Percentiles rank a stretch among this genome's conserved stretches.
Conservation (phyloP, 2,888 invertebrate genomes). For the Drosophila neotestacea region DNA sequence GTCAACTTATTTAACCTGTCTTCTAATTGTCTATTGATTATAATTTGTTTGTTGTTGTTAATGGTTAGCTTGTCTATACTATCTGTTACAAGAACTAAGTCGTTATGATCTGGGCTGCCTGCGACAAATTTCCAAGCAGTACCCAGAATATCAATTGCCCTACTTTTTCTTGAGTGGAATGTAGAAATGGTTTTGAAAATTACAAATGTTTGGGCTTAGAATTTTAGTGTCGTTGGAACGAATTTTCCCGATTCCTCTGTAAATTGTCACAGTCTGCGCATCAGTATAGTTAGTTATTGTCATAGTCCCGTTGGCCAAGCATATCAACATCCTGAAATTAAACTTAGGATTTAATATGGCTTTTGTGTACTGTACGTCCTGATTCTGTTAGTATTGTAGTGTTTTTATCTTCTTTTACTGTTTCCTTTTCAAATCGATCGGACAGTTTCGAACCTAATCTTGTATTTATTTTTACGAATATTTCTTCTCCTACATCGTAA, state of each 20-base stretch:
- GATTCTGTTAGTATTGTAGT: not conserved
- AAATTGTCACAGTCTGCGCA: too few relatives aligned
- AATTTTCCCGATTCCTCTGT: too few relatives aligned
- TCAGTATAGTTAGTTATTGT: too few relatives aligned
- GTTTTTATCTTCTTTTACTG: not conserved
- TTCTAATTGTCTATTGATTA: slow-evolving; percentile 11
- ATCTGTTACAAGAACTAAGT: too few relatives aligned
- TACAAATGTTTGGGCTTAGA: too few relatives aligned
- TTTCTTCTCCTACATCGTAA: not conserved
- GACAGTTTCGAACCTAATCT: slow-evolving; percentile 4
- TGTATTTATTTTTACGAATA: slow-evolving; percentile 6
- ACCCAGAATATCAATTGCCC: too few relatives aligned
- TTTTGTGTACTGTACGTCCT: slow-evolving; percentile 1
- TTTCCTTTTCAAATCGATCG: slow-evolving; percentile 1
- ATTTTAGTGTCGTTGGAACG: too few relatives aligned
- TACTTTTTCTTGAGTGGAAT: too few relatives aligned
- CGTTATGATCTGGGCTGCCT: too few relatives aligned
- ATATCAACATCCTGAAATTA: slow-evolving; percentile 9
- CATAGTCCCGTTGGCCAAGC: not conserved
- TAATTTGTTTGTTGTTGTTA: slow-evolving; percentile 9
- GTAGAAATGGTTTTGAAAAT: too few relatives aligned
- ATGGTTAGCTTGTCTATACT: too few relatives aligned
- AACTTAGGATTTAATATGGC: slow-evolving; percentile 5
- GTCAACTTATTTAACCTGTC: slow-evolving; percentile 8
- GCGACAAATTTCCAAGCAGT: too few relatives aligned